Evolutionary conservation across 2,113 vertebrate species (phyloP).

Genomic region (Stercorarius parasiticus): DNA sequence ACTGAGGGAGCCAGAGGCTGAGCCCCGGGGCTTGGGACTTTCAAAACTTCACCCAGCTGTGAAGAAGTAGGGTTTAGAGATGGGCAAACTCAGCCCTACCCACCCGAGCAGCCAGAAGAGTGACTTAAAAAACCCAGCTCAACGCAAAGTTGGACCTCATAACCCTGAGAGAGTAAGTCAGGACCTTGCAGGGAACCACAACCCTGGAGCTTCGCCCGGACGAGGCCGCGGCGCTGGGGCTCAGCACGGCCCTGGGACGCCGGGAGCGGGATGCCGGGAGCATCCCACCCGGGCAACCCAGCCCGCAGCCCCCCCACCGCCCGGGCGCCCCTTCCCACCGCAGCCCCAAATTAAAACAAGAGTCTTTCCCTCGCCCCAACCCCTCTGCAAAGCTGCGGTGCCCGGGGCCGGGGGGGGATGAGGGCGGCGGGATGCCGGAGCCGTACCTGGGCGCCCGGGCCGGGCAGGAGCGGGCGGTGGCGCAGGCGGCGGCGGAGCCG

Average conservation of each 20-base stretch:
- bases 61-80: not conserved
- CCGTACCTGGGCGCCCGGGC: constrained; percentile 2
- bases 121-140: not conserved
- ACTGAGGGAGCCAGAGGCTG: not conserved
- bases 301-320: not conserved
- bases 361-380: not conserved
- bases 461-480: not conserved
- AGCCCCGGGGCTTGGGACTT: not conserved
- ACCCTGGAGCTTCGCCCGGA: not conserved
- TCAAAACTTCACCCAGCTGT: not conserved
- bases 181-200: not conserved
- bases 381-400: not conserved
- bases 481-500: not conserved
- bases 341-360: not conserved
- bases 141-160: rapidly evolving
- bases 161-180: not conserved
- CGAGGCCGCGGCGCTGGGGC: not conserved
- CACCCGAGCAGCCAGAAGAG: not conserved
- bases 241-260: not conserved
- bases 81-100: not conserved
- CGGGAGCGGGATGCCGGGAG: not conserved
- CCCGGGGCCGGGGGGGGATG: not conserved
- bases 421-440: not conserved
- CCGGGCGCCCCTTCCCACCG: not conserved
- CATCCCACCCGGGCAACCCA: not conserved